Conservation (phyloP, 1,140 invertebrate species). For the Drosophila ficusphila region DNA sequence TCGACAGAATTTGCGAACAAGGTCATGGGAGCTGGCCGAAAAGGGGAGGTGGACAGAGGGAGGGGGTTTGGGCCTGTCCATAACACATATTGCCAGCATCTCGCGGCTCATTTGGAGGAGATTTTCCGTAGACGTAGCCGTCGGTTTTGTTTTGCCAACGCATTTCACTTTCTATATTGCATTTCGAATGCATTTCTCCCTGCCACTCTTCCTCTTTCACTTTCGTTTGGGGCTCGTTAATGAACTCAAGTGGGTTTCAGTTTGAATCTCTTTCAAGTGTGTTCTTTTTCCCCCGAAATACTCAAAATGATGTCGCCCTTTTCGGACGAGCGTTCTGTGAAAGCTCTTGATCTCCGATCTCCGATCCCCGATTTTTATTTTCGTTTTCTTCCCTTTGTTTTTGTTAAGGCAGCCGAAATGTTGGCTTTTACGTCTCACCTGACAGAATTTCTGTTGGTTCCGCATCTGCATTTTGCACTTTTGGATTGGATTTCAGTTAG, state of each 20-base stretch:
- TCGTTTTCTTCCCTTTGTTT: constrained; percentile 31
- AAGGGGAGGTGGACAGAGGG: background rate
- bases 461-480: constrained; percentile 27
- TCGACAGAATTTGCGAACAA: constrained; percentile 67
- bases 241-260: constrained; percentile 18
- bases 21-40: constrained; percentile 58
- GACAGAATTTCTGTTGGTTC: constrained; percentile 51
- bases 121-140: constrained; percentile 17
- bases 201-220: constrained; percentile 60
- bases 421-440: constrained; percentile 42
- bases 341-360: constrained; percentile 26
- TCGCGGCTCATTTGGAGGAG: constrained; percentile 52
- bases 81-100: constrained; percentile 63
- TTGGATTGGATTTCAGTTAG: constrained; percentile 14
- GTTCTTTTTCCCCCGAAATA: constrained; percentile 31
- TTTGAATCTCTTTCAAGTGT: background rate
- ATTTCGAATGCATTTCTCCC: constrained; percentile 70
- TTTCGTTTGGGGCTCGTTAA: constrained; percentile 58
- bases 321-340: constrained; percentile 1
- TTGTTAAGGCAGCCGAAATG: constrained; percentile 52
- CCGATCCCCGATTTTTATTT: too few species aligned
- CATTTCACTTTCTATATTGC: constrained; percentile 80
- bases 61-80: constrained; percentile 4
- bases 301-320: constrained; percentile 1
- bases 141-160: constrained; percentile 50